Evolutionary conservation across 2,888 invertebrate species (phyloP).

Genomic region (Cacoxenus indagator): DNA sequence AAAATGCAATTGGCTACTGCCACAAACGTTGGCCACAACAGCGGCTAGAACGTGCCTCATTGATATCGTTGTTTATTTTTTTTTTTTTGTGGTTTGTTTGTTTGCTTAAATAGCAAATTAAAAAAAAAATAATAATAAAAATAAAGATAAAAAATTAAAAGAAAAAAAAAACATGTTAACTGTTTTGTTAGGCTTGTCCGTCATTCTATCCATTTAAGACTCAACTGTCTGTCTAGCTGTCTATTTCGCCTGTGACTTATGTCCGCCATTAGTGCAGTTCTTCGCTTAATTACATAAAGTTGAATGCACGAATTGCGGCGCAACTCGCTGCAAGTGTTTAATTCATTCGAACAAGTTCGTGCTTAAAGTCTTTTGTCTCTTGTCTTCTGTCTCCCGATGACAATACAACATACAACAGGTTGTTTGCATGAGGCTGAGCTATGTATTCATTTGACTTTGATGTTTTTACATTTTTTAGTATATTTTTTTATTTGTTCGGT

Average conservation of each 20-base stretch:
- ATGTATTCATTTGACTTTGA: background rate
- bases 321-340: constrained; percentile 28
- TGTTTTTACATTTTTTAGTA: background rate
- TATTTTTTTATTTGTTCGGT: background rate
- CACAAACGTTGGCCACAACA: background rate
- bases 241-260: constrained; percentile 53
- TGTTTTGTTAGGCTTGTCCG: constrained; percentile 49
- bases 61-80: constrained; percentile 7
- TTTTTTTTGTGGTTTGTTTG: constrained; percentile 8
- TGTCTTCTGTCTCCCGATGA: no score
- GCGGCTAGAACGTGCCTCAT: constrained; percentile 1
- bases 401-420: no score
- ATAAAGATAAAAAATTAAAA: no score
- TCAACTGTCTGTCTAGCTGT: constrained; percentile 28
- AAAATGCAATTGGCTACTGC: constrained; percentile 36
- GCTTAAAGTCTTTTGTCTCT: constrained; percentile 65
- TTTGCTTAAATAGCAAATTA: constrained; percentile 22
- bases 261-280: constrained; percentile 61
- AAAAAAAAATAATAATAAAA: no score
- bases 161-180: no score
- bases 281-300: constrained; percentile 61
- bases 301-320: constrained; percentile 37
- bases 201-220: constrained; percentile 27
- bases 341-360: constrained; percentile 56
- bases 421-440: constrained; percentile 36